Evolutionary conservation across 2,113 vertebrate species (phyloP), one percentile per base, ranked within the genome.

Genomic region (Sceloporus tristichus): DNA sequence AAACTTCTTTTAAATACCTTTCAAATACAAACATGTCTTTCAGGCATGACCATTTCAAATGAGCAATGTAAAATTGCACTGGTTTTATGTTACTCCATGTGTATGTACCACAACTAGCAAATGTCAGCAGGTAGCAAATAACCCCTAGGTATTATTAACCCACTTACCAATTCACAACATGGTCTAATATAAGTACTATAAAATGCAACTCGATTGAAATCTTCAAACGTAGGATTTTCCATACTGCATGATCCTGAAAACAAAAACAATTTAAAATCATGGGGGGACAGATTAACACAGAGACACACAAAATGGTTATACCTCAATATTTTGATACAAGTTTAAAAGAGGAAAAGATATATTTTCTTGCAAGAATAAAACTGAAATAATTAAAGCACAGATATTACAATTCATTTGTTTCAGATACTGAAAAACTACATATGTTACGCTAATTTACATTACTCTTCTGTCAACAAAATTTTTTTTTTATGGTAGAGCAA

Each of bases 101-200:
- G 13, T n/a, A n/a, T n/a, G n/a, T 27, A 71, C 7, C 0, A 66
- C 1, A 73, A 9, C 9, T 1, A 0, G 11, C 75, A 90, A 34
- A 1, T 10, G 1, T 6, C 0, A 6, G 9, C 1, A 40, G 65
- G 19, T 14, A 83, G 0, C 23, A 42, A 29, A 1, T 9, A 40
- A 76, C 25, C 2, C 88, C 25, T 66, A 79, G 5, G 56, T 0
- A 0, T 23, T 23, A 53, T 84, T 90, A 2, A 48, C 0, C 0
- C 77, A 92, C 97, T 96, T 85, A 96, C 95, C 84, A 89, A 62
- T 2, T 90, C 80, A 38, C 89, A 95, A 87, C 23, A 91, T 80
- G 94, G 87, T 2, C 85, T 90, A 81, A 88, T 92, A 84, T 92
- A 87, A 2, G 5, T 40, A 10, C 73, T 78, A 70, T 85, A 89